These are phyloP conservation scores for Nasua narica DNA, from an alignment of 2,797 vertebrate genomes.

Conservation along the genomic window DNA sequence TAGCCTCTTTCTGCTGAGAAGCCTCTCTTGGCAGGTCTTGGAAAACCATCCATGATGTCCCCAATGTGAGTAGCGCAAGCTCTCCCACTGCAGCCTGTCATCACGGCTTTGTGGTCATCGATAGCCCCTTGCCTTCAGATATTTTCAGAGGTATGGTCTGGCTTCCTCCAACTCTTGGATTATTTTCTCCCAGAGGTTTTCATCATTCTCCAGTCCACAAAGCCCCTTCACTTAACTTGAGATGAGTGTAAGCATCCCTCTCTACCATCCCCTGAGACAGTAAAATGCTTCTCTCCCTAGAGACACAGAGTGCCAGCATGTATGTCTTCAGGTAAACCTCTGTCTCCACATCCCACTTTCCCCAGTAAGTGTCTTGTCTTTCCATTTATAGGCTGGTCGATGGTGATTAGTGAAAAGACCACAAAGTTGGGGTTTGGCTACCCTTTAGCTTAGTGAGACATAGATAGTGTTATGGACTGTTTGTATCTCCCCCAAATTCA, in stretches of 20 bases:
- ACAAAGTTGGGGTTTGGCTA: background rate
- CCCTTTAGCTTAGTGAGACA: background rate
- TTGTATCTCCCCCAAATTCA: background rate
- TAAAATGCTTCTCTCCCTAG: background rate
- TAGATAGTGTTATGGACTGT: background rate
- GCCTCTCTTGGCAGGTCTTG: background rate
- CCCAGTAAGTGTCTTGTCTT: background rate
- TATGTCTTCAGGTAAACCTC: background rate
- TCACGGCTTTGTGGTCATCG: background rate
- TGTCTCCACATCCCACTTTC: background rate
- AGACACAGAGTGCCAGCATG: background rate
- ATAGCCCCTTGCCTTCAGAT: background rate
- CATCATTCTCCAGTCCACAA: background rate
- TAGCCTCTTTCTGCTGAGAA: background rate
- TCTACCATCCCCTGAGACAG: background rate
- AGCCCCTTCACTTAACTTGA: background rate
- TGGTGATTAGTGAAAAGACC: background rate
- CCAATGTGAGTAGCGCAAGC: background rate
- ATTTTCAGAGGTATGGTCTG: background rate
- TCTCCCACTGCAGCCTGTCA: background rate
- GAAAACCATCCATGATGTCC: rapidly evolving
- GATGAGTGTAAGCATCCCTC: background rate
- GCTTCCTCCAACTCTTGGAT: background rate
- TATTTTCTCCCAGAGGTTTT: background rate
- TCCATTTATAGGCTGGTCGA: background rate